Evolutionary conservation across 2,113 vertebrate species (phyloP).

Genomic region (Notarius quadriscutis): DNA sequence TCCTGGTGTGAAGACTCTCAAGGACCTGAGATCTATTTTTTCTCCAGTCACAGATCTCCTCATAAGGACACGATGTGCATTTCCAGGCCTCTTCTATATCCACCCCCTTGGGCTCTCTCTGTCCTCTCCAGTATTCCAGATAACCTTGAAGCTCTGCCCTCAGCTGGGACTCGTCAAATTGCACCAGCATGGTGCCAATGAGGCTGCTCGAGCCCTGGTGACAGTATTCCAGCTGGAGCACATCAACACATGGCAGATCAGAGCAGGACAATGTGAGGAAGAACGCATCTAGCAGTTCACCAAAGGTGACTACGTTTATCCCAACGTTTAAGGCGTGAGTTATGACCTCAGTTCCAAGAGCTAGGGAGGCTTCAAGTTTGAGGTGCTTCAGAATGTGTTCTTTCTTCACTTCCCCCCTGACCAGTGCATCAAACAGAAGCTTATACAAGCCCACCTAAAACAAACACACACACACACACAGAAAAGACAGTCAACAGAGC

Average conservation of each 20-base stretch:
- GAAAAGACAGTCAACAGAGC: background rate
- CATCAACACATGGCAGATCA: slow-evolving; percentile 69
- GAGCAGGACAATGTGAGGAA: slow-evolving; percentile 64
- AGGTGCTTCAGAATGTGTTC: slow-evolving; percentile 62
- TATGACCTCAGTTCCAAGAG: slow-evolving; percentile 63
- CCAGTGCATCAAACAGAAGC: slow-evolving; percentile 75
- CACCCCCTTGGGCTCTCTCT: slow-evolving; percentile 70
- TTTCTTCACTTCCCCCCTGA: slow-evolving; percentile 65
- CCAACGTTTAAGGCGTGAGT: slow-evolving; percentile 59
- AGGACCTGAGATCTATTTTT: slow-evolving; percentile 12
- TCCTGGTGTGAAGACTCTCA: slow-evolving; percentile 36
- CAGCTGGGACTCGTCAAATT: slow-evolving; percentile 64
- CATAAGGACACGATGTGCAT: slow-evolving; percentile 66
- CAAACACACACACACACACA: slow-evolving; percentile 30
- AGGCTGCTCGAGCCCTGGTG: slow-evolving; percentile 66
- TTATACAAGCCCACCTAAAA: slow-evolving; percentile 73
- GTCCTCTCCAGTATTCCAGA: slow-evolving; percentile 73
- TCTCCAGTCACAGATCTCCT: slow-evolving; percentile 70
- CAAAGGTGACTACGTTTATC: slow-evolving; percentile 60
- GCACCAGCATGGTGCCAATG: slow-evolving; percentile 63
- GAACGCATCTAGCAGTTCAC: slow-evolving; percentile 69
- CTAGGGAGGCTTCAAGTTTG: slow-evolving; percentile 58
- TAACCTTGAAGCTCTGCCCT: slow-evolving; percentile 57
- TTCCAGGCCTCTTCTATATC: slow-evolving; percentile 79
- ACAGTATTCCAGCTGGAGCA: slow-evolving; percentile 71